These are phyloP conservation scores for Phragmatobia fuliginosa DNA, from an alignment of 2,888 invertebrate genomes.

Conservation along the genomic window DNA sequence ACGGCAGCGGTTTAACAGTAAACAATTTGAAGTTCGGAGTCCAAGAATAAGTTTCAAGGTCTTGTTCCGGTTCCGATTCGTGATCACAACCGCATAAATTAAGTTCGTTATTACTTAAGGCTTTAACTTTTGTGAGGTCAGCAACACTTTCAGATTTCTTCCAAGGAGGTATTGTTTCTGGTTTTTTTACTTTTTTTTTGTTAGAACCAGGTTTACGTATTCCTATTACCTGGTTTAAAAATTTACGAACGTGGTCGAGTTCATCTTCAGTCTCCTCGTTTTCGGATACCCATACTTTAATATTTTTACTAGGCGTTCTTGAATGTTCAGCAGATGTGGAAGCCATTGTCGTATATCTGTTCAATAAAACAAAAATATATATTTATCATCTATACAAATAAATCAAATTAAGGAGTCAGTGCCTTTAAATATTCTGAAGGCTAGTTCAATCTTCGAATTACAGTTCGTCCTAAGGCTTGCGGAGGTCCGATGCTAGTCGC, in stretches of 20 bases:
- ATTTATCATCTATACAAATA: background rate
- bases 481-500: too few species aligned
- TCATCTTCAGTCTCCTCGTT: background rate
- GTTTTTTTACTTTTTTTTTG: background rate
- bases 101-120: background rate
- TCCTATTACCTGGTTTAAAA: background rate
- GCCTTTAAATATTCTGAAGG: too few species aligned
- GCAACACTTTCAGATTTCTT: background rate
- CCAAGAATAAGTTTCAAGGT: conserved; percentile 1
- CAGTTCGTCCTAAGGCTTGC: too few species aligned
- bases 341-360: background rate
- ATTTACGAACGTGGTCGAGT: background rate
- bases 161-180: background rate
- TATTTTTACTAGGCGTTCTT: background rate
- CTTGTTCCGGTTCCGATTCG: background rate
- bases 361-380: background rate
- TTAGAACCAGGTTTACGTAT: background rate
- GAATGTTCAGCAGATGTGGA: background rate
- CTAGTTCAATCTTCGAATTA: too few species aligned
- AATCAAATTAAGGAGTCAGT: too few species aligned
- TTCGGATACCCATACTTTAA: background rate
- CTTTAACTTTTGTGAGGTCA: background rate
- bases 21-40: conserved; percentile 5
- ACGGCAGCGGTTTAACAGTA: conserved; percentile 2
- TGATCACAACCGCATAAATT: background rate